phyloP scores from a whole-genome alignment of 2,113 vertebrate genomes.

The Epinephelus fuscoguttatus region DNA sequence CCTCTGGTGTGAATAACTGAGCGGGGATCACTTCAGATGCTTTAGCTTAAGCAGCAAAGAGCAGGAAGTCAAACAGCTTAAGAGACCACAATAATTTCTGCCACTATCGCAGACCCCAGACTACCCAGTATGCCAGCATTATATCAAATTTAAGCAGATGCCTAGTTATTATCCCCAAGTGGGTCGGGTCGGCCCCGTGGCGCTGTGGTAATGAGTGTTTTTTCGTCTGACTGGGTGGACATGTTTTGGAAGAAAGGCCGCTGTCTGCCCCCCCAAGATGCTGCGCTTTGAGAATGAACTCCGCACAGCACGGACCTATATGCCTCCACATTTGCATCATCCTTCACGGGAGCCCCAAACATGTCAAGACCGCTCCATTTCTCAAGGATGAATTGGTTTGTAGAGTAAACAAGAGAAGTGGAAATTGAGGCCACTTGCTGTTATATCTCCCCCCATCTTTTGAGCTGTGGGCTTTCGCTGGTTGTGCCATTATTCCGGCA shows the following conservation, averaged over 20 bases:
- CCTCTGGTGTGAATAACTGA: constrained; percentile 40
- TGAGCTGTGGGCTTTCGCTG: constrained; percentile 35
- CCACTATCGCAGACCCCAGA: constrained; percentile 53
- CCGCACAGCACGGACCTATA: constrained; percentile 12
- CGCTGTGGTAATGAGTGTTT: constrained; percentile 82
- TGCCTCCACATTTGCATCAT: constrained; percentile 45
- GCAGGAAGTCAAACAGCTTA: constrained; percentile 56
- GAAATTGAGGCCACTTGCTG: constrained; percentile 53
- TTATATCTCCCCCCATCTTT: constrained; percentile 24
- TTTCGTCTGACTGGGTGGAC: constrained; percentile 82
- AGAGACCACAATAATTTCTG: constrained; percentile 48
- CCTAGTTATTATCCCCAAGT: constrained; percentile 78
- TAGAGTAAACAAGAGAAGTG: constrained; percentile 48
- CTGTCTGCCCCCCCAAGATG: constrained; percentile 51
- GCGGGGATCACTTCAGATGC: constrained; percentile 21
- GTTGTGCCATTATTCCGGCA: constrained; percentile 57
- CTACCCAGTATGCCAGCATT: constrained; percentile 59
- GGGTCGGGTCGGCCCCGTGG: constrained; percentile 67
- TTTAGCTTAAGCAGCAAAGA: constrained; percentile 46
- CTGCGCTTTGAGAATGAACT: constrained; percentile 44
- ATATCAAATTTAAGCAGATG: constrained; percentile 81
- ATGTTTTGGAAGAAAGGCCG: constrained; percentile 78
- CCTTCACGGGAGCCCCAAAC: constrained; percentile 50
- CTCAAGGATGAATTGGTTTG: constrained; percentile 34
- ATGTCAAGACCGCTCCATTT: constrained; percentile 54